Percentiles rank a stretch among this genome's conserved stretches.
Evolutionary conservation across 2,113 vertebrate species (phyloP).

Genomic region (Capreolus pygargus): DNA sequence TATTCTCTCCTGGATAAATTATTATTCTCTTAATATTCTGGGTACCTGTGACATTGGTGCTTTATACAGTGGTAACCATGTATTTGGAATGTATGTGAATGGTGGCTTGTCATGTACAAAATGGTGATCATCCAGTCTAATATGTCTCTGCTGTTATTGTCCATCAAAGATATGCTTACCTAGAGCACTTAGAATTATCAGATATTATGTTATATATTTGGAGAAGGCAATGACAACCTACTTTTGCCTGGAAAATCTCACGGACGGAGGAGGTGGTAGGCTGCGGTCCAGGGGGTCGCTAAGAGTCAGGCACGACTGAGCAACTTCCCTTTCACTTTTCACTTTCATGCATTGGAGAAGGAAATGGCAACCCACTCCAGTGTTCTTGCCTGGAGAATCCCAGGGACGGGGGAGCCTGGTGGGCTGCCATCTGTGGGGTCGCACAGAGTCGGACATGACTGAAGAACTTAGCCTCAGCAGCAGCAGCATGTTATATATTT

Average conservation of each 20-base stretch:
- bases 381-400: neutral
- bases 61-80: neutral
- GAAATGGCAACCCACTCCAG: neutral
- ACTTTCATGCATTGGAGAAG: neutral
- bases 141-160: neutral
- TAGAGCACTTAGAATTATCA: neutral
- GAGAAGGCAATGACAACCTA: neutral
- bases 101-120: neutral
- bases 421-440: neutral
- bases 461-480: neutral
- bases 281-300: neutral
- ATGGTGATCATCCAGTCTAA: neutral
- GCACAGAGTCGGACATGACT: rapidly evolving
- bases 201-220: neutral
- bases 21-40: neutral
- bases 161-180: neutral
- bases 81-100: neutral
- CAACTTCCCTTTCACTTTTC: neutral
- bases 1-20: neutral
- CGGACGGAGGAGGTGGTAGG: neutral
- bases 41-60: neutral
- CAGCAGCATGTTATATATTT: neutral
- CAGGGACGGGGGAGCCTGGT: neutral
- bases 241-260: neutral
- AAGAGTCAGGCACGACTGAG: neutral